Conservation (phyloP, 2,888 invertebrate species). For the Macrophya annulata region DNA sequence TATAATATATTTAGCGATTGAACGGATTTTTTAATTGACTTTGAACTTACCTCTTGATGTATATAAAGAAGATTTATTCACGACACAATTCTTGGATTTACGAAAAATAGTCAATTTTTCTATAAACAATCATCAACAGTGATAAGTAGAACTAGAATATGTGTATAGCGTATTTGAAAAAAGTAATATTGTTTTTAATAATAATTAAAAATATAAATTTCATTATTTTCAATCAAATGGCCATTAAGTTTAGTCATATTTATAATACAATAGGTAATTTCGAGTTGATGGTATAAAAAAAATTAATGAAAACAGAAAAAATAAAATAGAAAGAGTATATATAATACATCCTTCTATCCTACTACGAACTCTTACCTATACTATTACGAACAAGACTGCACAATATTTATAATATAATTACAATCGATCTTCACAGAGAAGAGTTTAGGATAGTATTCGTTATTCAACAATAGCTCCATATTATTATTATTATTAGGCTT, state of each 20-base stretch:
- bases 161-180: slow-evolving; percentile 64
- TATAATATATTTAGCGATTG: neutral
- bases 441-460: slow-evolving; percentile 69
- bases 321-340: neutral
- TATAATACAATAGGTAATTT: slow-evolving; percentile 60
- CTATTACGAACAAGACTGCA: slow-evolving; percentile 41
- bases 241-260: slow-evolving; percentile 64
- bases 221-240: slow-evolving; percentile 69
- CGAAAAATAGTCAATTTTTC: neutral
- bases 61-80: neutral
- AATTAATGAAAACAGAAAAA: neutral
- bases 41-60: neutral
- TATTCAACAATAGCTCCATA: slow-evolving; percentile 67
- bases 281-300: neutral
- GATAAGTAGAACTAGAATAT: neutral
- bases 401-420: slow-evolving; percentile 62
- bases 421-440: slow-evolving; percentile 66
- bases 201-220: slow-evolving; percentile 77
- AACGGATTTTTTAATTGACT: neutral
- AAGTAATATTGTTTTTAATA: slow-evolving; percentile 74
- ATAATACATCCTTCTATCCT: neutral
- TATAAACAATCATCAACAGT: neutral
- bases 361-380: slow-evolving; percentile 12
- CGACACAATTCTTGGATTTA: neutral
- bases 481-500: neutral